A percentile compares a stretch with the other conserved stretches of the same genome.
Evolutionary conservation across 1,140 invertebrate genomes (phyloP).

Genomic region (Drosophila parabipectinata): DNA sequence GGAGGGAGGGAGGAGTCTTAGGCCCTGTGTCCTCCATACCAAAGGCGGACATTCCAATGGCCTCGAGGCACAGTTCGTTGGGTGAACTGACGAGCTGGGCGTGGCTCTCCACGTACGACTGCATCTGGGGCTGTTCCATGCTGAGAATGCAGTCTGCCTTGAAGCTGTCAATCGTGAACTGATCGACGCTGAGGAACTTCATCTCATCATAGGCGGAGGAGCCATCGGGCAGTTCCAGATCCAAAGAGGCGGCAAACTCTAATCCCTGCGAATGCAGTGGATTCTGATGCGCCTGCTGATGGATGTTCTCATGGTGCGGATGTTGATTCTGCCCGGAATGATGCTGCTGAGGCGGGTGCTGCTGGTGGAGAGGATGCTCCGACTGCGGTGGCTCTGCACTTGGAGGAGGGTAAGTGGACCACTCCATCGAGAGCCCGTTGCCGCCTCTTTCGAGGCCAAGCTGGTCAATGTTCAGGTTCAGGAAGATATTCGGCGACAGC

Average conservation of each 20-base stretch:
- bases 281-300: slow-evolving; percentile 31
- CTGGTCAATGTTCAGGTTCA: slow-evolving; percentile 82
- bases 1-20: slow-evolving; percentile 65
- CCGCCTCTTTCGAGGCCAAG: slow-evolving; percentile 76
- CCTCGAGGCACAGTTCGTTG: slow-evolving; percentile 60
- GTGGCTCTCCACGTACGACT: slow-evolving; percentile 34
- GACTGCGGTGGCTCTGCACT: slow-evolving; percentile 23
- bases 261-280: slow-evolving; percentile 33
- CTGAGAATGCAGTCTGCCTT: slow-evolving; percentile 82
- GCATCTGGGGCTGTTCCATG: slow-evolving; percentile 65
- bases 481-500: slow-evolving; percentile 80
- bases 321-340: slow-evolving; percentile 12
- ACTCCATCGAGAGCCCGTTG: slow-evolving; percentile 80
- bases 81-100: slow-evolving; percentile 17
- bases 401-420: slow-evolving; percentile 74
- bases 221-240: slow-evolving; percentile 62
- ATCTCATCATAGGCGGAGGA: slow-evolving; percentile 82
- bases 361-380: slow-evolving; percentile 22
- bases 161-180: slow-evolving; percentile 83
- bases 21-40: slow-evolving; percentile 45
- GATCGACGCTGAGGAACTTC: slow-evolving; percentile 83
- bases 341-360: slow-evolving; percentile 38
- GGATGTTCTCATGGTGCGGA: slow-evolving; percentile 17
- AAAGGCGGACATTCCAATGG: slow-evolving; percentile 53
- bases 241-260: slow-evolving; percentile 57